Conservation (phyloP, 2,888 invertebrate species). For the Monoplex corrugatus region DNA sequence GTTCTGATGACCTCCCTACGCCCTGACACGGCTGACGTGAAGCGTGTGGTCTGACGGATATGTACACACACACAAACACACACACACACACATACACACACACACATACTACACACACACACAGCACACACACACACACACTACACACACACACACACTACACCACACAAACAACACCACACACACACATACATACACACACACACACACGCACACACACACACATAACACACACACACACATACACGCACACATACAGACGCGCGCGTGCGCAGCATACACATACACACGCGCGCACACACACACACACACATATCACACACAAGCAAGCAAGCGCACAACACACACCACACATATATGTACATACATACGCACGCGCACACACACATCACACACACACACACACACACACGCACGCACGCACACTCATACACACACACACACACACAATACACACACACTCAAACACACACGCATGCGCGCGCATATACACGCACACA, state of each 20-base stretch:
- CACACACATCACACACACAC: not conserved
- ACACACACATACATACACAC: not conserved
- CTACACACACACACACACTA: not conserved
- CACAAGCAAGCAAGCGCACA: not conserved
- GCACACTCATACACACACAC: not conserved
- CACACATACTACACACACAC: too few relatives aligned
- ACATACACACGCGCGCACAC: not conserved
- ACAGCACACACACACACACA: not conserved
- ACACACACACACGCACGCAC: not conserved
- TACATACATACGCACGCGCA: not conserved
- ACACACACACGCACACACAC: not conserved
- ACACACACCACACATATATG: not conserved
- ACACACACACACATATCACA: not conserved
- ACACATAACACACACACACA: slow-evolving; percentile 3
- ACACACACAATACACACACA: not conserved
- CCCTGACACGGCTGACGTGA: too few relatives aligned
- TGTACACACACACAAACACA: not conserved
- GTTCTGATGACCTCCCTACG: too few relatives aligned
- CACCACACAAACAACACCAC: not conserved
- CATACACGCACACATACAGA: not conserved
- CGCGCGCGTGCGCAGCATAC: not conserved
- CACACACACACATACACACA: not conserved
- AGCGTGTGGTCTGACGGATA: too few relatives aligned
- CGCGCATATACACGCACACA: not conserved
- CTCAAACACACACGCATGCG: not conserved